Evolutionary conservation across 2,888 invertebrate species (phyloP).

Genomic region (Clostera curtula): DNA sequence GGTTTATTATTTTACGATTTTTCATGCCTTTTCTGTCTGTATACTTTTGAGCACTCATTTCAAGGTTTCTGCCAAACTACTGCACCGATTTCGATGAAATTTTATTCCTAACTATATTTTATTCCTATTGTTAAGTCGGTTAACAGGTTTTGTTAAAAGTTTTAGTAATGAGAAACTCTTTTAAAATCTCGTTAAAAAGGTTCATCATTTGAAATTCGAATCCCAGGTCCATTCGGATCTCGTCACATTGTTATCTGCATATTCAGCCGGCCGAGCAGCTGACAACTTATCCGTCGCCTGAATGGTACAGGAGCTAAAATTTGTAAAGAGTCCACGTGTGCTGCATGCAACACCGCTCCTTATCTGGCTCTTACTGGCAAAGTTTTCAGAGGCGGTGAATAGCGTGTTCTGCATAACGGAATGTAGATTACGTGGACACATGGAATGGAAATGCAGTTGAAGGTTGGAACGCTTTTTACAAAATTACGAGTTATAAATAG

Average conservation of each 20-base stretch:
- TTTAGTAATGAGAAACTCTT: no score
- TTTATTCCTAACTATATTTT: no score
- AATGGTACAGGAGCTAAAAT: conserved; percentile 66
- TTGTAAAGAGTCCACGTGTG: conserved; percentile 71
- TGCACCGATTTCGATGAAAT: no score
- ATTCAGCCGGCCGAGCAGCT: conserved; percentile 51
- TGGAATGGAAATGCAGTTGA: conserved; percentile 8
- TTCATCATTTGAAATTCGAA: conserved; percentile 39
- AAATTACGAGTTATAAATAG: no score
- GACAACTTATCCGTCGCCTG: conserved; percentile 60
- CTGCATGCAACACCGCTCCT: conserved; percentile 58
- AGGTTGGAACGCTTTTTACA: conserved; percentile 16
- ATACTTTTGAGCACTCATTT: no score
- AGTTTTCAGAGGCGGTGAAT: conserved; percentile 44
- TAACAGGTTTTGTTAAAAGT: no score
- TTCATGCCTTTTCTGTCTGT: no score
- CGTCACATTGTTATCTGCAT: conserved; percentile 56
- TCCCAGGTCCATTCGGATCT: no score
- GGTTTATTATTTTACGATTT: no score
- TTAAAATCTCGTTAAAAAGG: conserved; percentile 13
- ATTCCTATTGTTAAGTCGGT: no score
- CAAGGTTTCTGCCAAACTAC: no score
- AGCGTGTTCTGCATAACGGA: conserved; percentile 28
- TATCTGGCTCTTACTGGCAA: conserved; percentile 57
- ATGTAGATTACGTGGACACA: conserved; percentile 37